These are phyloP conservation scores for Ptychoptera contaminata DNA, from an alignment of 2,888 invertebrate genomes.

Conservation along the genomic window DNA sequence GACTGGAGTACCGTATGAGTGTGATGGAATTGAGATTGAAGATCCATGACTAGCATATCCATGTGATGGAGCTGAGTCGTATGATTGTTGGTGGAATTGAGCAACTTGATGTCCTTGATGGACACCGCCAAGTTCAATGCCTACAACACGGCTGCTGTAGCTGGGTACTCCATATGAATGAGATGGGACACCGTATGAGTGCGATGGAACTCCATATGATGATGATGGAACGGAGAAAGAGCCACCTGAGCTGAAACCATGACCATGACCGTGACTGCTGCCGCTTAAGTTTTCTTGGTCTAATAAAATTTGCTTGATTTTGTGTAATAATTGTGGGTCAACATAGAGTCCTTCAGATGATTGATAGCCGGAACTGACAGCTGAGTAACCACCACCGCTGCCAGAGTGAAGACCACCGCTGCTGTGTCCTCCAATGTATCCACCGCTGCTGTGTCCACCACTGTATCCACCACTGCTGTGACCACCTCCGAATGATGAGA, in stretches of 20 bases:
- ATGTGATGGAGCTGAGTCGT: constrained; percentile 30
- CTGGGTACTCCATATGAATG: constrained; percentile 43
- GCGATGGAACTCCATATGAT: constrained; percentile 24
- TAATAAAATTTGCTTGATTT: constrained; percentile 60
- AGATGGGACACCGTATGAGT: constrained; percentile 33
- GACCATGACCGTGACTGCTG: constrained; percentile 15
- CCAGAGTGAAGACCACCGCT: constrained; percentile 23
- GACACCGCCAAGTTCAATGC: constrained; percentile 62
- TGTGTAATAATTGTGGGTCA: constrained; percentile 55
- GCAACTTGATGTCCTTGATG: constrained; percentile 68
- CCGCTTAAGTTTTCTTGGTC: constrained; percentile 48
- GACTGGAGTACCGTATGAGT: constrained; percentile 9
- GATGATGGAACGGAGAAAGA: constrained; percentile 4
- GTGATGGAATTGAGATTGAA: constrained; percentile 10
- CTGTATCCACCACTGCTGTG: constrained; percentile 1
- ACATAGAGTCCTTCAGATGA: constrained; percentile 62
- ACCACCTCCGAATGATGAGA: constrained; percentile 7
- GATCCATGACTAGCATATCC: constrained; percentile 36
- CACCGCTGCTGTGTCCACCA: constrained; percentile 3
- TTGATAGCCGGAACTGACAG: constrained; percentile 54
- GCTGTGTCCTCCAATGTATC: constrained; percentile 9
- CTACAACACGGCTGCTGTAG: constrained; percentile 44
- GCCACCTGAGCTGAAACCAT: constrained; percentile 4
- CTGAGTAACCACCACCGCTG: constrained; percentile 50
- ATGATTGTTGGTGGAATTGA: constrained; percentile 50